Percentiles rank a stretch among this genome's conserved stretches.
Conservation (phyloP, 2,888 invertebrate species). For the Caenorhabditis uteleia region DNA sequence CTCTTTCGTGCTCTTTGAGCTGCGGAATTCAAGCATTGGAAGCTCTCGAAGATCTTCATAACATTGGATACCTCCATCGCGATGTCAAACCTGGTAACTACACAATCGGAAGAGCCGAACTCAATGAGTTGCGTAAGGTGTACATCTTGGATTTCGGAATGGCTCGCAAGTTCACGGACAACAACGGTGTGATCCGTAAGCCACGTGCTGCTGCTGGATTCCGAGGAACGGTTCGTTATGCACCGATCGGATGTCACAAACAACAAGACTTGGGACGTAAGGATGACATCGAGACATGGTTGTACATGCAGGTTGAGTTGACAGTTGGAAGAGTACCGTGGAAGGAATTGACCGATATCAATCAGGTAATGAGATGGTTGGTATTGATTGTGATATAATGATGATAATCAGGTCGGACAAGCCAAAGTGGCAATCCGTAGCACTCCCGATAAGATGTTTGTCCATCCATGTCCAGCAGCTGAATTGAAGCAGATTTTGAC, state of each 20-base stretch:
- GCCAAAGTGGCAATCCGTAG: conserved; percentile 47
- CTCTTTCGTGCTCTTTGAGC: conserved; percentile 43
- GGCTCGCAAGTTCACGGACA: conserved; percentile 56
- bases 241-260: conserved; percentile 62
- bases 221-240: conserved; percentile 66
- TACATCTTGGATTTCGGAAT: conserved; percentile 57
- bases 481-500: conserved; percentile 39
- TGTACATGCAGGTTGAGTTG: conserved; percentile 59
- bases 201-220: conserved; percentile 63
- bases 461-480: conserved; percentile 35
- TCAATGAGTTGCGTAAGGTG: conserved; percentile 50
- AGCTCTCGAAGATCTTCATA: conserved; percentile 60
- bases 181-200: conserved; percentile 54
- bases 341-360: conserved; percentile 56
- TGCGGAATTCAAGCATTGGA: conserved; percentile 51
- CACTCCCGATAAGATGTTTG: conserved; percentile 50
- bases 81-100: conserved; percentile 57
- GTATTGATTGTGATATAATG: too few species aligned
- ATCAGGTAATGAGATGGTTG: too few species aligned
- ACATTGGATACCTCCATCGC: conserved; percentile 59
- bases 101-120: conserved; percentile 52
- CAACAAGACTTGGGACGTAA: conserved; percentile 59
- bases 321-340: conserved; percentile 55
- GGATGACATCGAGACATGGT: conserved; percentile 56
- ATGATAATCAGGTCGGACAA: conserved; percentile 53